These are phyloP conservation scores for Sipha flava DNA, from an alignment of 1,140 invertebrate species.

Conservation along the genomic window DNA sequence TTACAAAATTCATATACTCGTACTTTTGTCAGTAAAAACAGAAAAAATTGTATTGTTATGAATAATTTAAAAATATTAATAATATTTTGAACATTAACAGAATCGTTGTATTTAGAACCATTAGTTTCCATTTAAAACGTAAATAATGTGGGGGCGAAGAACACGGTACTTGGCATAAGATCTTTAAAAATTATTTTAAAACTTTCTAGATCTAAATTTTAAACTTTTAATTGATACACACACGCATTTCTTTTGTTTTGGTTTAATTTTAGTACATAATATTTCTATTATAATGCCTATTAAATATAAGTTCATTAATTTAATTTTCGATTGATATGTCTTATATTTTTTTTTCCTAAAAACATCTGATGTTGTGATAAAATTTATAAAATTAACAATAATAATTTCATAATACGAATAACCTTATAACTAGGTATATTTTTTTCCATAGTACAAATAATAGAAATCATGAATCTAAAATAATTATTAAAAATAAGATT, in stretches of 20 bases:
- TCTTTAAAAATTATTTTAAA: constrained; percentile 14
- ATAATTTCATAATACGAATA: too few relatives aligned
- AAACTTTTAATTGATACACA: neutral
- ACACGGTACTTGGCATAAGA: neutral
- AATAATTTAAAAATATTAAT: neutral
- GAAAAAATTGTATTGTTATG: neutral
- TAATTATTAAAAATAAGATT: too few relatives aligned
- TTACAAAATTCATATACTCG: neutral
- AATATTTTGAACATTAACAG: neutral
- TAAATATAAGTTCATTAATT: too few relatives aligned
- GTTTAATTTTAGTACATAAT: neutral
- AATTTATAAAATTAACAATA: too few relatives aligned
- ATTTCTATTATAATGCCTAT: neutral
- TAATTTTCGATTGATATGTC: too few relatives aligned
- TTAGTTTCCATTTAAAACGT: neutral
- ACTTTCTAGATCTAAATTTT: neutral
- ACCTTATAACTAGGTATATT: too few relatives aligned
- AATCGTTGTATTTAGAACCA: neutral
- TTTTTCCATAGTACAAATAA: too few relatives aligned
- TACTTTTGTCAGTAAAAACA: neutral
- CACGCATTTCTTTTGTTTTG: constrained; percentile 4
- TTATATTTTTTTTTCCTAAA: too few relatives aligned
- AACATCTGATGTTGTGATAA: too few relatives aligned
- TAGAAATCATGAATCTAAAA: too few relatives aligned
- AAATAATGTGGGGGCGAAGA: neutral